Percentiles rank a stretch among this genome's conserved stretches.
Evolutionary conservation across 2,888 invertebrate species (phyloP).

Genomic region (Drosophila recens): DNA sequence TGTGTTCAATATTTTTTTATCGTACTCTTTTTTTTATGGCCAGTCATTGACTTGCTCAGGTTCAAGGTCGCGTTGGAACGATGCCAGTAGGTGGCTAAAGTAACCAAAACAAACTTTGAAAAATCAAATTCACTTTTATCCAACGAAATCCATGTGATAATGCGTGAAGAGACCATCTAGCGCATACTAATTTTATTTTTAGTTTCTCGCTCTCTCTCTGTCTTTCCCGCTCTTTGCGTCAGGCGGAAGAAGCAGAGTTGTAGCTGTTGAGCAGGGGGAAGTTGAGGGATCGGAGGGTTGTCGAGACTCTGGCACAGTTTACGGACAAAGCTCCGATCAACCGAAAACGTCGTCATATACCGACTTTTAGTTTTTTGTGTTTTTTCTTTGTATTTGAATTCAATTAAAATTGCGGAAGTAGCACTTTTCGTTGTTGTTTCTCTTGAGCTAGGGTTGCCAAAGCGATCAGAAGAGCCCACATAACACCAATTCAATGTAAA

Average conservation of each 20-base stretch:
- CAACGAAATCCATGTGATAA: constrained; percentile 46
- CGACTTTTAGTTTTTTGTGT: constrained; percentile 14
- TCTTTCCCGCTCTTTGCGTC: constrained; percentile 4
- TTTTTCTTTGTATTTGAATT: constrained; percentile 42
- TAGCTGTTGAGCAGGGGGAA: not conserved
- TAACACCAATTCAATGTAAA: constrained; percentile 41
- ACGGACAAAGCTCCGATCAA: constrained; percentile 31
- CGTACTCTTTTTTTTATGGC: constrained; percentile 33
- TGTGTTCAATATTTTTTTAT: constrained; percentile 23
- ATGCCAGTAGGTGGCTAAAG: constrained; percentile 51
- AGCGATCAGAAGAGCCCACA: constrained; percentile 1
- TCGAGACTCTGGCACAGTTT: constrained; percentile 56
- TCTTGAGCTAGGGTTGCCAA: constrained; percentile 36
- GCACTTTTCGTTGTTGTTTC: constrained; percentile 26
- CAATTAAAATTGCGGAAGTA: constrained; percentile 73
- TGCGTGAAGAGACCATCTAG: constrained; percentile 41
- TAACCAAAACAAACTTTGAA: constrained; percentile 64
- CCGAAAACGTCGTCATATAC: constrained; percentile 57
- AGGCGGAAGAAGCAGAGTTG: constrained; percentile 57
- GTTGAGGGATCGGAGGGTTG: not conserved
- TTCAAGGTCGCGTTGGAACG: constrained; percentile 69
- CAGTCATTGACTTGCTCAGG: constrained; percentile 77
- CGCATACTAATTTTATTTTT: constrained; percentile 69
- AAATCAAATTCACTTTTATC: constrained; percentile 70
- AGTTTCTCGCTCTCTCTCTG: constrained; percentile 5